These are phyloP conservation scores for Ptilonorhynchus violaceus DNA, from an alignment of 2,113 vertebrate species.

Conservation along the genomic window DNA sequence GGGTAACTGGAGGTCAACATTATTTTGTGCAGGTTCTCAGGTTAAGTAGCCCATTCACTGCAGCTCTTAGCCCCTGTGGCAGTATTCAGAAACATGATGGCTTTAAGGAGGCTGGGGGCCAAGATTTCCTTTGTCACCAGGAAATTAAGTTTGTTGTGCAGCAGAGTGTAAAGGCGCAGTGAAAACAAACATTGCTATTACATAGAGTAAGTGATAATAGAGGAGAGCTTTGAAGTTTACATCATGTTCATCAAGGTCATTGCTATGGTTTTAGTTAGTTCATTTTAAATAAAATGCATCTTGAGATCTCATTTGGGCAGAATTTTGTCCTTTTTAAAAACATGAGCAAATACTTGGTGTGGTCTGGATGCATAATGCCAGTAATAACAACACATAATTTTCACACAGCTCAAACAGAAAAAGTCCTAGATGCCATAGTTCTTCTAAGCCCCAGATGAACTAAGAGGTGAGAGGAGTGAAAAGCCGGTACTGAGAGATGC, in stretches of 20 bases:
- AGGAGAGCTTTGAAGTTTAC: not conserved
- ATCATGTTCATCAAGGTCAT: not conserved
- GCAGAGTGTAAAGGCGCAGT: not conserved
- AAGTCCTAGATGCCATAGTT: not conserved
- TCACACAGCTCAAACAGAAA: not conserved
- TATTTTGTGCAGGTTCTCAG: not conserved
- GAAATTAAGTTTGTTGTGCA: not conserved
- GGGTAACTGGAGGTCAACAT: not conserved
- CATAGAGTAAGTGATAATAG: not conserved
- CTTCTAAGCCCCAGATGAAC: not conserved
- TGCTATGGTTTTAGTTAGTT: not conserved
- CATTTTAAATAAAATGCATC: not conserved
- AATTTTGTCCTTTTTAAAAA: not conserved
- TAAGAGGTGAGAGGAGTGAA: not conserved
- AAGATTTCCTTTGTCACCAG: not conserved
- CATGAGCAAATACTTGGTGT: not conserved
- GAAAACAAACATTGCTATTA: not conserved
- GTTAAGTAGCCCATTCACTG: not conserved
- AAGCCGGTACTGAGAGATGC: not conserved
- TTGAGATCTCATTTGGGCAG: not conserved
- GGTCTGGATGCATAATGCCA: not conserved
- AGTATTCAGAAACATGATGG: not conserved
- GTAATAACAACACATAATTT: not conserved
- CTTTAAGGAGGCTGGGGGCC: not conserved
- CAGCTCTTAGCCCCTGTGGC: not conserved